Conservation (phyloP, 2,888 invertebrate species). For the Meliscaeva auricollis region DNA sequence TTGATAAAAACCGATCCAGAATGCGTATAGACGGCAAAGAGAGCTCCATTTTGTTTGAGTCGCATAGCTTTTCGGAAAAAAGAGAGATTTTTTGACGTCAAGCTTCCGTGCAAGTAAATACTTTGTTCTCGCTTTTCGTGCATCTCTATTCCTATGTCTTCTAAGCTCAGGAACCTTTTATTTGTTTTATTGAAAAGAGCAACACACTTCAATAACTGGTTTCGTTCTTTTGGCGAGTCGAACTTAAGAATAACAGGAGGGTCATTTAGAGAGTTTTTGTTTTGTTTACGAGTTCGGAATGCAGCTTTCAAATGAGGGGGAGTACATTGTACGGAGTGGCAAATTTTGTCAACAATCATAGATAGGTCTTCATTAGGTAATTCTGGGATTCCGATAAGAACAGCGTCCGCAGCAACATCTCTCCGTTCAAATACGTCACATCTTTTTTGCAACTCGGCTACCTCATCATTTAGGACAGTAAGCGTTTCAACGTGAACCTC, state of each 20-base stretch:
- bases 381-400: conserved; percentile 3
- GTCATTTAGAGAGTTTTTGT: not conserved
- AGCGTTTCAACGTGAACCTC: too few relatives aligned
- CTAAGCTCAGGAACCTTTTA: not conserved
- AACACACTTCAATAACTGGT: conserved; percentile 3
- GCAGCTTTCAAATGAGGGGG: conserved; percentile 5
- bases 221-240: not conserved
- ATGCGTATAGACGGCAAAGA: not conserved
- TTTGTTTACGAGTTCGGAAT: not conserved
- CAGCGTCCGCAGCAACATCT: not conserved
- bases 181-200: conserved; percentile 10
- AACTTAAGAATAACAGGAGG: not conserved
- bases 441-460: not conserved
- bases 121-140: not conserved
- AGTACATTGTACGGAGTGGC: not conserved
- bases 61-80: conserved; percentile 11
- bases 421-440: too few relatives aligned
- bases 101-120: not conserved
- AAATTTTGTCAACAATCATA: not conserved
- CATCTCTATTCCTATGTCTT: conserved; percentile 3
- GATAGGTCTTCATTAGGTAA: not conserved
- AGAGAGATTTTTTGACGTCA: conserved; percentile 4
- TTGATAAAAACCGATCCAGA: not conserved
- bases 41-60: not conserved
- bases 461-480: too few relatives aligned